These are phyloP conservation scores for Achroia grisella DNA, from an alignment of 1,140 invertebrate species.

Conservation along the genomic window DNA sequence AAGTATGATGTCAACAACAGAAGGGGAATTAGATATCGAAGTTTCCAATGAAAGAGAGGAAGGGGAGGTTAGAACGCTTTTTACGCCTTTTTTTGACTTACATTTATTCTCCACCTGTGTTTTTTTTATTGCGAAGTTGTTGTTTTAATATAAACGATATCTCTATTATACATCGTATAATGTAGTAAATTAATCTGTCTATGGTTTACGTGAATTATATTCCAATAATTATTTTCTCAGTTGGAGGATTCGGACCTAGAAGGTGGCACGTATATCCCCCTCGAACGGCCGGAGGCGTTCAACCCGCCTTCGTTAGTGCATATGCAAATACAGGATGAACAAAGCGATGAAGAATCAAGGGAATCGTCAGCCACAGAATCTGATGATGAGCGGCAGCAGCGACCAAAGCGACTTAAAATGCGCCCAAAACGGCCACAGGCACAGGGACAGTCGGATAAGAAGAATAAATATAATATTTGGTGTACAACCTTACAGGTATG, in stretches of 20 bases:
- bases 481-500: constrained; percentile 65
- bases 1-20: constrained; percentile 65
- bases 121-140: too few relatives aligned
- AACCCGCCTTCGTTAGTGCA: constrained; percentile 61
- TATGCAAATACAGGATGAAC: constrained; percentile 66
- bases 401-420: constrained; percentile 53
- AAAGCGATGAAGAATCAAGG: constrained; percentile 51
- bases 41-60: constrained; percentile 56
- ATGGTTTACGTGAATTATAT: too few relatives aligned
- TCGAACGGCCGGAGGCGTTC: constrained; percentile 54
- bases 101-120: too few relatives aligned
- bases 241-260: constrained; percentile 66
- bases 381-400: constrained; percentile 50
- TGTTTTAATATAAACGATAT: too few relatives aligned
- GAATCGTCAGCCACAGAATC: constrained; percentile 52
- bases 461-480: constrained; percentile 66
- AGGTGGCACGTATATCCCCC: constrained; percentile 57
- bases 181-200: too few relatives aligned
- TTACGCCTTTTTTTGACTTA: too few relatives aligned
- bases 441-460: constrained; percentile 35
- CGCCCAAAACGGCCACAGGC: constrained; percentile 42
- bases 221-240: too few relatives aligned
- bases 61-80: constrained; percentile 49
- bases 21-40: constrained; percentile 61
- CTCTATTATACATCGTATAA: too few relatives aligned